Base-by-base conservation (phyloP, 1,140 invertebrate genomes). In the Scaptomyza graminum region DNA sequence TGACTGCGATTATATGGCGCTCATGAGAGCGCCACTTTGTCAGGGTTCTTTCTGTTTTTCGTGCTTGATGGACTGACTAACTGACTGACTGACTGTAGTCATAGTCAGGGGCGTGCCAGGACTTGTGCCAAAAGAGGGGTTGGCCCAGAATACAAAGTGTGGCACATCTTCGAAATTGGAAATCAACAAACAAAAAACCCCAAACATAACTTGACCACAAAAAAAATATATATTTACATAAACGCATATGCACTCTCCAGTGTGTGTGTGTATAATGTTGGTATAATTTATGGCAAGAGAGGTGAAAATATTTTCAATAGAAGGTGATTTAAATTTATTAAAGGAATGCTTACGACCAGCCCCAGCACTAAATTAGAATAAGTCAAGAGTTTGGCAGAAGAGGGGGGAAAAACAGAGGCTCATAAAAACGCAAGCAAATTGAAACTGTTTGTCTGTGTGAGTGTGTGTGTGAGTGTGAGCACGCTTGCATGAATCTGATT, bases 311-410 rank as follows among this genome's bases (percentile, higher is more conserved):
- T 88, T 88, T 88, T 88, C 83, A 88, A 88, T 88, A 88, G 83
- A 88, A 88, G 83, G 83, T 88, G 83, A 88, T 88, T 88, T 88
- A 88, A 88, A 88, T 88, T 88, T 88, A 88, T 88, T 88, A 88
- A 88, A 88, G 83, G 83, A 88, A 88, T 87, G 83, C 79, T 83
- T 75, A 82, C 73, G 80, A 85, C 73, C 80, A 85, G 81, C 73
- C 74, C 56, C 76, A 63, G 72, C 83, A 85, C 83, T 85, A 85
- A 85, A 85, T 85, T 85, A 87, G 83, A 87, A 88, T 88, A 88
- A 88, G 83, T 67, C 72, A 39, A 41, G 37, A 41, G 37, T 41
- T 22, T 41, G 37, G 37, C 25, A 22, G 22, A 15, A 34, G n/a
- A 25, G 9, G 18, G 37, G 46, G 18, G 16, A 12, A 7, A n/a